Percentiles rank a stretch among this genome's conserved stretches.
Evolutionary conservation across 2,888 invertebrate species (phyloP).

Genomic region (Oligia latruncula): DNA sequence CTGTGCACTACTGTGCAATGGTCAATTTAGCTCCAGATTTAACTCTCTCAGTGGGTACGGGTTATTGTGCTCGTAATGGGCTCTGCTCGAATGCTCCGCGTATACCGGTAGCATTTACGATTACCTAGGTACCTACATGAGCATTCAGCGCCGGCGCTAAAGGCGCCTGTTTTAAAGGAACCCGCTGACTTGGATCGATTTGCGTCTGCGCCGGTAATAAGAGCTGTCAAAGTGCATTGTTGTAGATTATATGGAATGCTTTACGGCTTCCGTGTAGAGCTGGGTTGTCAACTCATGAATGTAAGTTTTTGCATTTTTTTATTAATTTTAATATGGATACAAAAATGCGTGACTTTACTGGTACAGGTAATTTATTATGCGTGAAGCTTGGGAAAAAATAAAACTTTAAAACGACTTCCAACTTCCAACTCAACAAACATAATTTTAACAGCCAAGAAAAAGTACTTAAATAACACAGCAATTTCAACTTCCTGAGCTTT

Average conservation of each 20-base stretch:
- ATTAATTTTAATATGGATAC: neutral
- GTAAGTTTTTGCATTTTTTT: neutral
- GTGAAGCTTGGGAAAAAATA: neutral
- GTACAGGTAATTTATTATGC: neutral
- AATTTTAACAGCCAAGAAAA: conserved; percentile 31
- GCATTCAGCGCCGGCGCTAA: conserved; percentile 42
- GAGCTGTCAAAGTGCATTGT: conserved; percentile 30
- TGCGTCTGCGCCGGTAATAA: conserved; percentile 31
- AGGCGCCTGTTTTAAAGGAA: conserved; percentile 11
- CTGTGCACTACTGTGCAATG: neutral
- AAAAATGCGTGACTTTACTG: neutral
- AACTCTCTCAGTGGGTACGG: neutral
- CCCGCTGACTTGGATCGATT: conserved; percentile 15
- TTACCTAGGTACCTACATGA: neutral
- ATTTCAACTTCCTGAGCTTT: conserved; percentile 39
- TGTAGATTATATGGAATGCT: conserved; percentile 36
- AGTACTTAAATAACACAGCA: conserved; percentile 10
- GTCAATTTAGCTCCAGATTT: conserved; percentile 7
- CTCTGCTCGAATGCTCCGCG: conserved; percentile 10
- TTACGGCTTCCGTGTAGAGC: conserved; percentile 5
- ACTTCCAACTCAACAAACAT: neutral
- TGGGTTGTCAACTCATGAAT: neutral
- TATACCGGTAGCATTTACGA: conserved; percentile 26
- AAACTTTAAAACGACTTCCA: conserved; percentile 6
- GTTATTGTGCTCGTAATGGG: conserved; percentile 29